Evolutionary conservation across 2,888 invertebrate genomes (phyloP), one percentile per base, ranked within the genome.

Genomic region (Gari tellinella): DNA sequence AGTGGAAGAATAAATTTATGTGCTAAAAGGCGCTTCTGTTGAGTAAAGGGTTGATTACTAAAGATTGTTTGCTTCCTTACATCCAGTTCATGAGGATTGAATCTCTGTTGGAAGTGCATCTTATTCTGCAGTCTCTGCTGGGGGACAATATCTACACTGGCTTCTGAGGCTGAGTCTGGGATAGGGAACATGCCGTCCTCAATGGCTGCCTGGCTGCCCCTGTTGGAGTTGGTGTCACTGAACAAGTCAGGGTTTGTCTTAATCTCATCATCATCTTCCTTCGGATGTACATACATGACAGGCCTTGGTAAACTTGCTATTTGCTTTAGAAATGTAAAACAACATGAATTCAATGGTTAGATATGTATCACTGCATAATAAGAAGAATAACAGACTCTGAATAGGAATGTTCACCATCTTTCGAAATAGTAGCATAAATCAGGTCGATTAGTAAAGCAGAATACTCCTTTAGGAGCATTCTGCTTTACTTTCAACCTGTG

Each of bases 181-280:
- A 83, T 70, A 0, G 79, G 74, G 53, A 65, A 72, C 49, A 82
- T 68, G 12, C 82, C 83, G 1, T 86, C 85, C 25, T 87, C 86
- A 1, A 76, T 73, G 2, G 58, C 65, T 15, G 75, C 82, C 61
- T 84, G 83, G 51, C 81, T 80, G 8, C 86, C 84, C 14, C 80
- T 74, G 17, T 76, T 77, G 10, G 86, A 87, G 46, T 84, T 87
- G 7, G 85, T 84, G 65, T 88, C 86, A 68, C 89, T 89, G 67
- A 87, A 88, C 45, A 88, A 72, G 21, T 88, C 88, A 0, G 89
- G 87, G 48, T 86, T 86, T 23, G 87, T 87, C 64, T 84, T 83
- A 12, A 80, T 81, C 64, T 88, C 88, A 60, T 86, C 86, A 26
- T 86, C 85, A 26, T 76, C 74, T 15, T 82, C 80, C 48, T 74